phyloP scores from a whole-genome alignment of 2,113 vertebrate species.

The Oxyura jamaicensis region DNA sequence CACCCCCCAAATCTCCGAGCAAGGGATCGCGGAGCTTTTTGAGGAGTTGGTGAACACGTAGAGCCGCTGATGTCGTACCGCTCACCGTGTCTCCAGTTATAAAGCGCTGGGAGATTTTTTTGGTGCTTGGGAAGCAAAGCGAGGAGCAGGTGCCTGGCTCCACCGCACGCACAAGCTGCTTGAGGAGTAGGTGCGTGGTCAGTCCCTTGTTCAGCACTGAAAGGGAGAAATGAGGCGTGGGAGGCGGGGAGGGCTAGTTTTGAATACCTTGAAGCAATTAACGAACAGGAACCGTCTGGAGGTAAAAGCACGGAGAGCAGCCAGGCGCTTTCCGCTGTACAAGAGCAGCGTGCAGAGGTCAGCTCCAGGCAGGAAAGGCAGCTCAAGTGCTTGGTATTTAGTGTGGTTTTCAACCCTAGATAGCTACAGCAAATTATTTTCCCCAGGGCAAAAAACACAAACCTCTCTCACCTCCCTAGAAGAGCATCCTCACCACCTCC shows the following conservation, averaged over 20 bases:
- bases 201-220: background rate
- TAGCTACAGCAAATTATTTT: background rate
- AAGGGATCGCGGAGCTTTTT: background rate
- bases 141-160: background rate
- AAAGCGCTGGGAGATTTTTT: background rate
- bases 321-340: accelerated
- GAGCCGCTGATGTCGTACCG: background rate
- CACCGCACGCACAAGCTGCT: background rate
- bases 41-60: background rate
- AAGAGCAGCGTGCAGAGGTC: background rate
- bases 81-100: background rate
- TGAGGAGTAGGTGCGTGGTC: background rate
- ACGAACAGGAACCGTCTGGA: background rate
- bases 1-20: background rate
- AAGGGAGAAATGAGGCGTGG: background rate
- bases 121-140: background rate
- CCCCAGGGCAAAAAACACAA: background rate
- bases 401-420: background rate
- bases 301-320: background rate
- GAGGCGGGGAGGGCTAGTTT: background rate
- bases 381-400: background rate
- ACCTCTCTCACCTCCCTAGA: background rate
- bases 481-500: background rate
- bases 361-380: background rate
- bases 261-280: background rate